Evolutionary conservation across 2,113 vertebrate genomes (phyloP), one percentile per base, ranked within the genome.

Genomic region (Semnornis frantzii): DNA sequence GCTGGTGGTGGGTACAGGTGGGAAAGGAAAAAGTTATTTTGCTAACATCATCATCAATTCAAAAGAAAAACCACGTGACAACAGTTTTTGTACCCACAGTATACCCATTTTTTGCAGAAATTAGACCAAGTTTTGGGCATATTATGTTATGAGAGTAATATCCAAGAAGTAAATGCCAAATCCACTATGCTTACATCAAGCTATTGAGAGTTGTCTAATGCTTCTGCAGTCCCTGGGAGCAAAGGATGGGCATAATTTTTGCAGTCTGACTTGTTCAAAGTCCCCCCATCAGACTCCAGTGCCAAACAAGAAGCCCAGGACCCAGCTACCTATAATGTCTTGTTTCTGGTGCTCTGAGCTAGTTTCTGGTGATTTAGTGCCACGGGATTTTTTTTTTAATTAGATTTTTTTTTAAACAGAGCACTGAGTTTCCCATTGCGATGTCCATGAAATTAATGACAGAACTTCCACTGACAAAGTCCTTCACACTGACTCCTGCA

Each of bases 141-240:
- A 96, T 90, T 90, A 82, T 60, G 44, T 92, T 86, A 92, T 80
- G 92, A 93, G 95, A 95, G 88, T 63, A 70, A 91, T 76, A 95
- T 82, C 87, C 65, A 85, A 85, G 92, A 86, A 94, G 64, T 30
- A 93, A 90, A 80, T 91, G 68, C 71, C 90, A 94, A 96, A 96
- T 95, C 76, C 87, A 63, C 86, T 83, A 71, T 9, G 62, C 88
- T 93, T 72, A 91, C 44, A 44, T 93, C 92, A 72, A 96, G 82
- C 68, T n/a, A 66, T 89, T 63, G 92, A 96, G 86, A 93, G 87
- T 73, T 62, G 52, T 34, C 86, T 92, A 90, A 91, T 46, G 73
- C 82, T 91, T 90, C 66, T 75, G 74, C 79, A 92, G 91, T 95
- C 93, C 90, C 83, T 37, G 46, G 73, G 46, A 86, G 90, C 76